Evolutionary conservation across 64 coral and sea anemone genomes (phyloP), one percentile per base, ranked within the genome.

Genomic region (Montipora cactus): DNA sequence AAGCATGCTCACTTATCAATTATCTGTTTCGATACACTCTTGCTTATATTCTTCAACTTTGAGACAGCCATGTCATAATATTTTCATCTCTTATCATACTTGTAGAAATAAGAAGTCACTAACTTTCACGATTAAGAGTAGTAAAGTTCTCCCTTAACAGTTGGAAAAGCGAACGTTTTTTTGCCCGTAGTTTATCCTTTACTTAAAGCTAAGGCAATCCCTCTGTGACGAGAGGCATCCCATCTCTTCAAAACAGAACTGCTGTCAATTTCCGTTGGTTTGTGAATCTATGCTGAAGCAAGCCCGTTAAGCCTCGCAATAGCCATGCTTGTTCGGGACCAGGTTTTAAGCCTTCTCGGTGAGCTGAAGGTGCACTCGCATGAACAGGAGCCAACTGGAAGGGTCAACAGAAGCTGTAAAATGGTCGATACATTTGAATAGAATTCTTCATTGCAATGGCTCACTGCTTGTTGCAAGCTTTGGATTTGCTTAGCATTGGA

Each of bases 271-370:
- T 8, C 74, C 5, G 58, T 93, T 50, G 66, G 64, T 48, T 79
- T 87, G 69, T 93, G 83, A 50, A 93, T 78, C 67, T 88, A 70
- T 74, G 75, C 83, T 79, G 79, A 90, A 44, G 75, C 66, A 79
- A 90, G 81, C 21, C 70, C 70, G 81, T 25, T 25, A 25, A 25
- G 23, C 23, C 25, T 28, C 1, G 25, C 49, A 59, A 18, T 77
- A 82, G 69, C 81, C 47, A 93, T 86, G 44, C 7, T 67, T 62
- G 90, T 55, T 5, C 1, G 52, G 52, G 2, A 55, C 1, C 52
- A 28, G 28, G 28, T 1, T 28, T 28, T 28, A 28, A 28, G 28
- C 28, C 28, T 28, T 55, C 52, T 2, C 52, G 2, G 52, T 55
- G 1, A 55, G 52, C 52, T 55, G 52, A 55, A 3, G 52, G 52